Percentiles rank a stretch among this genome's conserved stretches.
Conservation (phyloP, 2,113 vertebrate genomes). For the Nothocercus julius region DNA sequence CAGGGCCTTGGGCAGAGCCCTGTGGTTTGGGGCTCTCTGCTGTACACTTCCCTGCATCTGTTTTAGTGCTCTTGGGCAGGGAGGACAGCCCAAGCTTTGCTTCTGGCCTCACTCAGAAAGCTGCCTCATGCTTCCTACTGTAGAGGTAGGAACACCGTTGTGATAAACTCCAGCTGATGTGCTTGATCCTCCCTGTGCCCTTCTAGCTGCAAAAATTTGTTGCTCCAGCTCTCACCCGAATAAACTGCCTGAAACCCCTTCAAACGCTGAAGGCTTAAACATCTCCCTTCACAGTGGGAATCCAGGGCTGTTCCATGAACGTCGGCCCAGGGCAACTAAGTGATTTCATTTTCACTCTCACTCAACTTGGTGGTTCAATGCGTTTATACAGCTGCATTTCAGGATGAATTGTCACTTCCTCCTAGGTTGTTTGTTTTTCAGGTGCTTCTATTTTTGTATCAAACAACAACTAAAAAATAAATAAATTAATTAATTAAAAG, state of each 20-base stretch:
- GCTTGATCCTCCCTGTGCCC: not conserved
- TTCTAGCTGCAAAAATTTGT: not conserved
- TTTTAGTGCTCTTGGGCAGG: not conserved
- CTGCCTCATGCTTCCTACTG: not conserved
- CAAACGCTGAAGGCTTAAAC: not conserved
- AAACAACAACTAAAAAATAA: not conserved
- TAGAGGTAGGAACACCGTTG: not conserved
- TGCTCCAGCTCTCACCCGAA: not conserved
- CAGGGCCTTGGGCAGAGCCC: not conserved
- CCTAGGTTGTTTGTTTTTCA: not conserved
- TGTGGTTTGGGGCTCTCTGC: not conserved
- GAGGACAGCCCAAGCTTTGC: not conserved
- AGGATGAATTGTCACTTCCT: not conserved
- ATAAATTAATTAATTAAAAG: not conserved
- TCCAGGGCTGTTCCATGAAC: not conserved
- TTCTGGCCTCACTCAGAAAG: not conserved
- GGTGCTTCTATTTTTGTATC: not conserved
- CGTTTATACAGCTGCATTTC: not conserved
- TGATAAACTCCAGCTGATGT: not conserved
- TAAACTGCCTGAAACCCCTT: not conserved
- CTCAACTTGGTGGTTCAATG: fast-evolving
- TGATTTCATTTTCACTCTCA: not conserved
- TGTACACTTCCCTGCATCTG: not conserved
- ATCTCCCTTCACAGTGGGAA: not conserved
- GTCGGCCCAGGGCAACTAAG: not conserved